Evolutionary conservation across 2,888 invertebrate genomes (phyloP).

Genomic region (Myopa testacea): DNA sequence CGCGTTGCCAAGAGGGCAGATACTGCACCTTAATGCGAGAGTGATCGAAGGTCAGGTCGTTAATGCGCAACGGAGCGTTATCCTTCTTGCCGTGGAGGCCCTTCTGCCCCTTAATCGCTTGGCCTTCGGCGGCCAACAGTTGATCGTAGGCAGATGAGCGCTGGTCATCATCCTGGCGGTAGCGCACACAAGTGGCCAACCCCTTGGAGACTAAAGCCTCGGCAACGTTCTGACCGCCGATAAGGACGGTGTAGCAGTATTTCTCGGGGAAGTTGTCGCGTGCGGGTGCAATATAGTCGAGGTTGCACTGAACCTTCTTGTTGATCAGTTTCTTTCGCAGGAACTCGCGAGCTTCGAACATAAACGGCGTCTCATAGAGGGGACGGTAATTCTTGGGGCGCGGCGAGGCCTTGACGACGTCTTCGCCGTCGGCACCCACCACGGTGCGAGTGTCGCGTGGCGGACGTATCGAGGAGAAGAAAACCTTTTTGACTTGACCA

Average conservation of each 20-base stretch:
- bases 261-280: constrained; percentile 95
- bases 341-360: constrained; percentile 98
- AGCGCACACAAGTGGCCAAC: constrained; percentile 90
- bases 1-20: constrained; percentile 92
- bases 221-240: constrained; percentile 89
- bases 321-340: constrained; percentile 95
- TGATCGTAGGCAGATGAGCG: constrained; percentile 94
- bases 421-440: constrained; percentile 79
- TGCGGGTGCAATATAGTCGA: constrained; percentile 97
- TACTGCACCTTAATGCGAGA: constrained; percentile 86
- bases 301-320: constrained; percentile 90
- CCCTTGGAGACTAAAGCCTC: constrained; percentile 94
- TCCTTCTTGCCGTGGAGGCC: constrained; percentile 88
- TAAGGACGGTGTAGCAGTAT: constrained; percentile 90
- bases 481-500: constrained; percentile 88
- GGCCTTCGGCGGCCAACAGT: constrained; percentile 90
- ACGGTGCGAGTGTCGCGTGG: constrained; percentile 79
- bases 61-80: constrained; percentile 83
- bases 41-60: constrained; percentile 80
- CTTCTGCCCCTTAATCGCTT: constrained; percentile 87
- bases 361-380: constrained; percentile 97
- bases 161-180: constrained; percentile 96
- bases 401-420: constrained; percentile 72
- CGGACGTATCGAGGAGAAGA: constrained; percentile 94
- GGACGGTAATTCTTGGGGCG: constrained; percentile 85